Conservation (phyloP, 2,797 vertebrate genomes). For the Remorina albescens region DNA sequence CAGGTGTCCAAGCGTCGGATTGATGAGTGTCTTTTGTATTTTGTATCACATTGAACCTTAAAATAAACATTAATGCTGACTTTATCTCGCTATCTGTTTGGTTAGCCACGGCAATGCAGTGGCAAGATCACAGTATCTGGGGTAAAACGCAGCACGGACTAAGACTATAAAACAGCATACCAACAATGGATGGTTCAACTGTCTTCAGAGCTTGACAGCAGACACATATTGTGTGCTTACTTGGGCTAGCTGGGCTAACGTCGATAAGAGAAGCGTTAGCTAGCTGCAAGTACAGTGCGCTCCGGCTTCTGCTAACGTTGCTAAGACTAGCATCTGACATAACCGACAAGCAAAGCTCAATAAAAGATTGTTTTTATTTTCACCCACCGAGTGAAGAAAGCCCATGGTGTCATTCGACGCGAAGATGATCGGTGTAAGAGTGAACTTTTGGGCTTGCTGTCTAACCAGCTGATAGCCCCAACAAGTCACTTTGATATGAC, state of each 20-base stretch:
- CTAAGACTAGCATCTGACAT: constrained; percentile 32
- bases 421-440: background rate
- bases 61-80: background rate
- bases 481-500: constrained; percentile 83
- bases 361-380: background rate
- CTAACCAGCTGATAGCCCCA: constrained; percentile 63
- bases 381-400: constrained; percentile 65
- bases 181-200: background rate
- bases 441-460: constrained; percentile 53
- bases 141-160: background rate
- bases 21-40: background rate
- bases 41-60: constrained; percentile 17
- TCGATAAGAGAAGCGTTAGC: constrained; percentile 46
- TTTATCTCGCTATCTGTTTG: constrained; percentile 32
- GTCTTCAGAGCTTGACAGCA: background rate
- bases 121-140: background rate
- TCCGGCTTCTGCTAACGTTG: constrained; percentile 15
- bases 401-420: constrained; percentile 64
- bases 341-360: background rate
- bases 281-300: constrained; percentile 18
- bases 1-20: background rate
- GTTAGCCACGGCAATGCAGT: background rate
- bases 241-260: constrained; percentile 49
- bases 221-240: constrained; percentile 21
- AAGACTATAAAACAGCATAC: background rate